Evolutionary conservation across 2,113 vertebrate genomes (phyloP).

Genomic region (Syngnathus typhle): DNA sequence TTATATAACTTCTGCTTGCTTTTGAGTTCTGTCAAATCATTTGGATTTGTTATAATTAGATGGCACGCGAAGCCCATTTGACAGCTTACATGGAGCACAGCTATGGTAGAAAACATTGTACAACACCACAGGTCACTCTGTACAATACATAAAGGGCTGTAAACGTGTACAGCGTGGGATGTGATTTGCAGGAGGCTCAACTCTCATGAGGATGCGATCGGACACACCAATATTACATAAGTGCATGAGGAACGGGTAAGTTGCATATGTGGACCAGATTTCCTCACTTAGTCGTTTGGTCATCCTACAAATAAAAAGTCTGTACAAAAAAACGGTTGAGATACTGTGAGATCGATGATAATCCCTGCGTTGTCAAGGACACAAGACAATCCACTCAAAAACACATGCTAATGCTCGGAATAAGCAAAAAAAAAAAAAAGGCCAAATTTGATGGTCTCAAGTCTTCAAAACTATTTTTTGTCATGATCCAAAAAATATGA

Average conservation of each 20-base stretch:
- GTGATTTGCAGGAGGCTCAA: conserved; percentile 6
- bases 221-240: conserved; percentile 1
- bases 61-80: neutral
- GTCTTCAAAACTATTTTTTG: neutral
- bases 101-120: conserved; percentile 25
- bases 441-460: neutral
- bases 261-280: conserved; percentile 28
- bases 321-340: neutral
- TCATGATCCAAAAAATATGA: neutral
- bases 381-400: neutral
- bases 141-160: conserved; percentile 46
- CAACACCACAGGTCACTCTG: conserved; percentile 28
- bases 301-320: conserved; percentile 5
- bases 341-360: neutral
- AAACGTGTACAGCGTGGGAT: conserved; percentile 35
- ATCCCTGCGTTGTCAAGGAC: neutral
- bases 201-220: conserved; percentile 10
- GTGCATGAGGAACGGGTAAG: neutral
- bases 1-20: neutral
- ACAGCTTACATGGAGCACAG: conserved; percentile 34
- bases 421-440: neutral
- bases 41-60: neutral
- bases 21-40: neutral
- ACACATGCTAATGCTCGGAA: conserved; percentile 11
- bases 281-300: neutral